phyloP scores from a whole-genome alignment of 2,113 vertebrate genomes.

The Heloderma charlesbogerti region DNA sequence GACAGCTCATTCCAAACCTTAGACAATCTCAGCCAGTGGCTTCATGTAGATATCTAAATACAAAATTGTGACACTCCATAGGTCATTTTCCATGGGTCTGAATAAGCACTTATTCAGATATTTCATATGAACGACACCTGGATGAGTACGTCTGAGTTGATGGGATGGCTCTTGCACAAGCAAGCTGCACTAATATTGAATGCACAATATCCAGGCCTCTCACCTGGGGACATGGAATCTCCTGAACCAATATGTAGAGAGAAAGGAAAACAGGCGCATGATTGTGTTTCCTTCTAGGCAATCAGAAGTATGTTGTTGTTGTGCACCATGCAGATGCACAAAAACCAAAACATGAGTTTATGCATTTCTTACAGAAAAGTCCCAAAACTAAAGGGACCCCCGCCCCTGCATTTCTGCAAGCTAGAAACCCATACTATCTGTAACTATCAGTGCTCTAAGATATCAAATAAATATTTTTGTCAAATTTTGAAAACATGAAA shows the following conservation, averaged over 20 bases:
- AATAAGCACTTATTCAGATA: background rate
- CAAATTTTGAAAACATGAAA: background rate
- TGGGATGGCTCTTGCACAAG: background rate
- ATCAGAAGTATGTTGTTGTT: background rate
- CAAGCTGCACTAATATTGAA: background rate
- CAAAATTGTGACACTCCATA: background rate
- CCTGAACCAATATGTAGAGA: background rate
- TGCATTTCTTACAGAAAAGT: background rate
- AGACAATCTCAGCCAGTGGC: background rate
- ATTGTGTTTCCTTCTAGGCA: background rate
- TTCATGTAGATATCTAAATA: background rate
- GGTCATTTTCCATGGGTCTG: background rate
- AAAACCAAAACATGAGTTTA: background rate
- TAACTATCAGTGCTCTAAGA: accelerated
- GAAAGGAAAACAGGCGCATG: background rate
- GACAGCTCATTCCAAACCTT: constrained; percentile 1
- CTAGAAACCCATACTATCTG: background rate
- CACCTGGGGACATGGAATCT: background rate
- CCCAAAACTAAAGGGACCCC: background rate
- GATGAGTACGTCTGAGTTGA: background rate
- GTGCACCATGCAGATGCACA: background rate
- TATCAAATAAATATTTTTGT: constrained; percentile 26
- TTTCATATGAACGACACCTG: background rate
- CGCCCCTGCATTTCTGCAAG: background rate
- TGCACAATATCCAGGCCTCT: background rate